Conservation (phyloP, 2,888 invertebrate species). For the Drosophila glabriapex region DNA sequence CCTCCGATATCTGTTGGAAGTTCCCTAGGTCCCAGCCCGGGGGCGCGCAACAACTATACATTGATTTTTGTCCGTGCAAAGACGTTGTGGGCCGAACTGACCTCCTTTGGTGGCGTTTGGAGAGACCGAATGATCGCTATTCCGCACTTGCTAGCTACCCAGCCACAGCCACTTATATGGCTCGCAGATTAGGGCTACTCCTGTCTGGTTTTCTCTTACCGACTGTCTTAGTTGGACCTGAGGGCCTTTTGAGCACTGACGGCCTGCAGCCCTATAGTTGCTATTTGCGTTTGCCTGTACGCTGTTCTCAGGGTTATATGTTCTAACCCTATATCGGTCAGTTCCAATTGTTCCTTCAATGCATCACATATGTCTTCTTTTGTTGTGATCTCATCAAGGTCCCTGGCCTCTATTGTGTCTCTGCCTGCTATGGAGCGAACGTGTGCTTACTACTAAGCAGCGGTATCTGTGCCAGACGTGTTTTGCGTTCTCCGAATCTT, state of each 20-base stretch:
- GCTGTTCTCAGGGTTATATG: too few relatives aligned
- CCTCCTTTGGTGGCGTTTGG: too few relatives aligned
- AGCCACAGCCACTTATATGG: not conserved
- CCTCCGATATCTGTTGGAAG: not conserved
- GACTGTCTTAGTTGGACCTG: not conserved
- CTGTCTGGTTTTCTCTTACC: not conserved
- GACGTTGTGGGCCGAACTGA: not conserved
- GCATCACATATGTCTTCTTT: not conserved
- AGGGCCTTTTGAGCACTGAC: not conserved
- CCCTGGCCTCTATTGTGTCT: not conserved
- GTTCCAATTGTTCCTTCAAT: not conserved
- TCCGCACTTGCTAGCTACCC: not conserved
- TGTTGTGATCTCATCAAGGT: not conserved
- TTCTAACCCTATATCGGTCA: too few relatives aligned
- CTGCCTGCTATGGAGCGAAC: not conserved
- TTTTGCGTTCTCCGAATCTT: too few relatives aligned
- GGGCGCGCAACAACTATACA: not conserved
- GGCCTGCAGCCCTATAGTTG: not conserved
- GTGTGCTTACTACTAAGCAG: not conserved
- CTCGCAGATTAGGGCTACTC: too few relatives aligned
- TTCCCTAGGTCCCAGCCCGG: not conserved
- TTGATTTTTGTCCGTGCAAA: not conserved
- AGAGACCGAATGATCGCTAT: too few relatives aligned
- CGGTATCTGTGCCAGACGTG: too few relatives aligned
- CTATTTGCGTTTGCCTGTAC: not conserved